Percentiles rank a stretch among this genome's conserved stretches.
Evolutionary conservation across 2,797 vertebrate species (phyloP).

Genomic region (Sebastes hopkinsi): DNA sequence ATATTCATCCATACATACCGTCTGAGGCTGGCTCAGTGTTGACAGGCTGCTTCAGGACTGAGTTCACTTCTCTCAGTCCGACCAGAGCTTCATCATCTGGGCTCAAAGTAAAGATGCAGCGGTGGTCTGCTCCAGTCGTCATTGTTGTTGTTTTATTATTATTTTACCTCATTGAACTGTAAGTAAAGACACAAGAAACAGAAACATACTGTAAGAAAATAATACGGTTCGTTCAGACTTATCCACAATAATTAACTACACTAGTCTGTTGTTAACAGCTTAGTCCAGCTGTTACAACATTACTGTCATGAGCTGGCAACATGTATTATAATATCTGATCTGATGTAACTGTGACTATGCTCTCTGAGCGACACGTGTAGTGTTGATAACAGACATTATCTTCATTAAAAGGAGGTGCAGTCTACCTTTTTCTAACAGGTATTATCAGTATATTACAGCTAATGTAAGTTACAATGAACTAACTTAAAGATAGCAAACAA

Average conservation of each 20-base stretch:
- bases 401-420: not conserved
- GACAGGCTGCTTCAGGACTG: conserved; percentile 32
- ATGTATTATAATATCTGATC: not conserved
- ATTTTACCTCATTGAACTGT: conserved; percentile 6
- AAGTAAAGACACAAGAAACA: not conserved
- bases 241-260: not conserved
- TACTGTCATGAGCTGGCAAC: not conserved
- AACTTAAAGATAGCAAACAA: conserved; percentile 6
- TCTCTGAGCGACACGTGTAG: conserved; percentile 45
- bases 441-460: not conserved
- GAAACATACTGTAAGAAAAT: not conserved
- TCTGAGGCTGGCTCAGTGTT: not conserved
- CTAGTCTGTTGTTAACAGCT: not conserved
- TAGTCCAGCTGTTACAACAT: not conserved
- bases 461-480: not conserved
- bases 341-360: conserved; percentile 13
- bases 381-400: too few relatives aligned
- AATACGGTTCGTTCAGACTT: not conserved
- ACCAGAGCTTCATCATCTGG: conserved; percentile 56
- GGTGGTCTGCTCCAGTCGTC: conserved; percentile 33
- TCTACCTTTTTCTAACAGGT: not conserved
- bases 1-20: conserved; percentile 29
- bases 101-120: conserved; percentile 74
- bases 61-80: conserved; percentile 71
- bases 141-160: conserved; percentile 5